These are phyloP conservation scores for Heliocidaris tuberculata DNA, from an alignment of 35 echinoderm and acorn worm genomes.

Conservation along the genomic window DNA sequence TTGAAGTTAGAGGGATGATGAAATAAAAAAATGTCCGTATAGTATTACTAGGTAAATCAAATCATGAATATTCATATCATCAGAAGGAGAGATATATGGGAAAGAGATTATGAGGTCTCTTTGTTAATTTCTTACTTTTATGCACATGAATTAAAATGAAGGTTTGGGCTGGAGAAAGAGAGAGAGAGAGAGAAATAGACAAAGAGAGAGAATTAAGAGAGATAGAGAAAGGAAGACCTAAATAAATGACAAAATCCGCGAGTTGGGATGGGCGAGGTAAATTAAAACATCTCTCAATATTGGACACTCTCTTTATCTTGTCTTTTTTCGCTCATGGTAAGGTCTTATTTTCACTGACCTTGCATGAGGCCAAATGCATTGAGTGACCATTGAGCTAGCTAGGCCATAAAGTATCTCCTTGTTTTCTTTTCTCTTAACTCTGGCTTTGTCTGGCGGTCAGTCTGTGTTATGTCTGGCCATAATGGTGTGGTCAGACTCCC, in stretches of 20 bases:
- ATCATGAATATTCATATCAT: too few species aligned
- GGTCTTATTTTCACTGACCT: background rate
- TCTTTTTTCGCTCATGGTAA: background rate
- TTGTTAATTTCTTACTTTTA: too few species aligned
- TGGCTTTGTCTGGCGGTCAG: background rate
- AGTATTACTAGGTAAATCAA: too few species aligned
- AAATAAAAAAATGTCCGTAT: too few species aligned
- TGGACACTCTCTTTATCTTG: background rate
- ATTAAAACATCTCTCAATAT: background rate
- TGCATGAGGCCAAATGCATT: constrained; percentile 8
- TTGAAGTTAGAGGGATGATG: too few species aligned
- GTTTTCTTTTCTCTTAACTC: background rate
- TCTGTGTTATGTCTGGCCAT: constrained; percentile 18
- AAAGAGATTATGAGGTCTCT: too few species aligned
- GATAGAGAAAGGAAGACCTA: background rate
- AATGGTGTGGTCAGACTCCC: constrained; percentile 27
- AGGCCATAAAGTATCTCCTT: background rate
- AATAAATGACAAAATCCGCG: background rate
- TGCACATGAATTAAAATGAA: background rate
- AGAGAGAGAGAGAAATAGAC: background rate
- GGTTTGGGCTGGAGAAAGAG: background rate
- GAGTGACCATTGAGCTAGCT: constrained; percentile 1
- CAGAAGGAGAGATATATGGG: too few species aligned
- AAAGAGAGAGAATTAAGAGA: background rate
- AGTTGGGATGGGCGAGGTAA: background rate